These are phyloP conservation scores for Oopsacas minuta DNA, from an alignment of 37 sponge, comb jelly and placozoan genomes.

Conservation along the genomic window DNA sequence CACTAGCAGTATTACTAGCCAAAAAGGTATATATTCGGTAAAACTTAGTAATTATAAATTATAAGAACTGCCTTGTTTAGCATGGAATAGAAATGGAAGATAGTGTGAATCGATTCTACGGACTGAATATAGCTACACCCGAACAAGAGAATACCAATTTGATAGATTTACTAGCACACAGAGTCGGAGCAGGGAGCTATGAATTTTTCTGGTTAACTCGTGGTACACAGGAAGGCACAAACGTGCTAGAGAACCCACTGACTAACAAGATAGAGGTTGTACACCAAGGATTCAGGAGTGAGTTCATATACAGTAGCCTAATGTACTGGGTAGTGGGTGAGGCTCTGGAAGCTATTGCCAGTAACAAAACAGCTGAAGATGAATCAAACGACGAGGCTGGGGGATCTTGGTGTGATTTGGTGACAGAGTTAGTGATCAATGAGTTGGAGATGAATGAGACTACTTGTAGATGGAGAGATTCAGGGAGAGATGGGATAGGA, in stretches of 20 bases:
- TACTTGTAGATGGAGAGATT: not conserved
- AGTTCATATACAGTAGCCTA: not conserved
- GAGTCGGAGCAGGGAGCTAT: conserved; percentile 10
- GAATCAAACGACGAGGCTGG: not conserved
- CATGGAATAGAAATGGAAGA: not conserved
- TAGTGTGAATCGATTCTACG: not conserved
- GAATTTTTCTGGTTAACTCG: not conserved
- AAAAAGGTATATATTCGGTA: not conserved
- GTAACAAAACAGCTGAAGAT: not conserved
- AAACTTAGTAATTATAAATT: not conserved
- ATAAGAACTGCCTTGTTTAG: not conserved
- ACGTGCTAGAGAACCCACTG: not conserved
- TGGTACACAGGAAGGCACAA: not conserved
- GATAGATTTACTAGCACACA: not conserved
- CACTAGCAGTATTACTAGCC: not conserved
- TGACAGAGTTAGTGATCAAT: not conserved
- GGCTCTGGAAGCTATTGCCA: not conserved
- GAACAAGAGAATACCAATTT: not conserved
- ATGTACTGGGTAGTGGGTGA: conserved; percentile 5
- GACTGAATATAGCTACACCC: not conserved
- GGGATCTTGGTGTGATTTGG: not conserved
- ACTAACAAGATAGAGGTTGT: not conserved
- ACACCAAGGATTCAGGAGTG: not conserved
- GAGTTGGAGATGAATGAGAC: conserved; percentile 2
- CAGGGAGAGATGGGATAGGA: not conserved